A percentile compares a stretch with the other conserved stretches of the same genome.
These are phyloP conservation scores for Drosophila azteca DNA, from an alignment of 1,140 invertebrate species.

Conservation along the genomic window DNA sequence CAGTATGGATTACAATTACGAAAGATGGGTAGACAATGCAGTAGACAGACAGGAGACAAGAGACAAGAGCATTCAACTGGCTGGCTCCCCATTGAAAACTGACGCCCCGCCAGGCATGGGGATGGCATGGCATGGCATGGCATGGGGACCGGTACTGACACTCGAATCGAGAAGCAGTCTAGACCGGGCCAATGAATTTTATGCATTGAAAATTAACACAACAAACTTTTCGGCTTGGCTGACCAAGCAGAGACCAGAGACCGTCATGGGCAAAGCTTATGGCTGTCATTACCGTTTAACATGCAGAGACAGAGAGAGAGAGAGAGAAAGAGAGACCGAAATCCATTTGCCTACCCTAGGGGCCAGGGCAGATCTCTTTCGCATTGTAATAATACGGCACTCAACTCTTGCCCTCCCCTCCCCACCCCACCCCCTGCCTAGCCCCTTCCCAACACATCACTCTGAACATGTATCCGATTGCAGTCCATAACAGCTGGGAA, in stretches of 20 bases:
- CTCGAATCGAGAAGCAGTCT: constrained; percentile 10
- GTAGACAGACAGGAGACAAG: constrained; percentile 21
- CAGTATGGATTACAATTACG: constrained; percentile 53
- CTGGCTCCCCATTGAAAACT: constrained; percentile 31
- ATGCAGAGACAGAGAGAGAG: constrained; percentile 10
- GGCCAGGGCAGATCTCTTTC: constrained; percentile 35
- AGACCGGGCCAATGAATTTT: constrained; percentile 62
- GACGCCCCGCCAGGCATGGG: constrained; percentile 6
- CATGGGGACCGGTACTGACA: too few relatives aligned
- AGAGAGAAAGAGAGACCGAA: constrained; percentile 32
- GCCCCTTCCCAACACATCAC: background rate
- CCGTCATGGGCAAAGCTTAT: constrained; percentile 40
- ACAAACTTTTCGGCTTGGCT: constrained; percentile 75
- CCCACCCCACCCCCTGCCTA: background rate
- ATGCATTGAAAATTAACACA: constrained; percentile 78
- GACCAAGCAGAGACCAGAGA: constrained; percentile 37
- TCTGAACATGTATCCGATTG: constrained; percentile 69
- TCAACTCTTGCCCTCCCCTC: constrained; percentile 10
- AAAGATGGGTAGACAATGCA: background rate
- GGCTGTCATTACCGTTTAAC: constrained; percentile 63
- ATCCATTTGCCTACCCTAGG: constrained; percentile 62
- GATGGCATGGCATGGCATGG: too few relatives aligned
- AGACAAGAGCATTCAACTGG: constrained; percentile 34
- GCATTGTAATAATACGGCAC: constrained; percentile 54
- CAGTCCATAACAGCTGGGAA: constrained; percentile 75